Conservation (phyloP, 2,797 vertebrate genomes). For the Tadarida brasiliensis region DNA sequence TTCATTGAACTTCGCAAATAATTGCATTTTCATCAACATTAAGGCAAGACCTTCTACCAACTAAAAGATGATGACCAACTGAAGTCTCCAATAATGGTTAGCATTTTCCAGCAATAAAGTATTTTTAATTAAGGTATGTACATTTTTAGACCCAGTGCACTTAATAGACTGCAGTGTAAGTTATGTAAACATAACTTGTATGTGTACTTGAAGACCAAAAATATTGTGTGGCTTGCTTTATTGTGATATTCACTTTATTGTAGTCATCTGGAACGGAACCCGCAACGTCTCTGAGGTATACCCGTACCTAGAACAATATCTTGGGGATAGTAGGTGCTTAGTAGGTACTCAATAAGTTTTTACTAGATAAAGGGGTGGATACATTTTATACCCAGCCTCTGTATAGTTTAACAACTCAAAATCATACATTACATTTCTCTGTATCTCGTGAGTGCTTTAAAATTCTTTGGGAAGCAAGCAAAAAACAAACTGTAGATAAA, state of each 20-base stretch:
- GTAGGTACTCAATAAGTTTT: not conserved
- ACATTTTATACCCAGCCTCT: not conserved
- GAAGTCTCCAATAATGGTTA: not conserved
- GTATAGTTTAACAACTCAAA: not conserved
- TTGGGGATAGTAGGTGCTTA: not conserved
- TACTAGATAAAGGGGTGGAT: not conserved
- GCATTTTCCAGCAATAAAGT: not conserved
- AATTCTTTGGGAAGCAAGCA: not conserved
- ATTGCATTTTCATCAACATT: not conserved
- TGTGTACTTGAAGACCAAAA: not conserved
- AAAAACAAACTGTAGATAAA: not conserved
- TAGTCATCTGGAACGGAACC: not conserved
- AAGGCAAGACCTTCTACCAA: not conserved
- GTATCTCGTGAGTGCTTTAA: not conserved
- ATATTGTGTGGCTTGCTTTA: not conserved
- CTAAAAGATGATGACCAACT: not conserved
- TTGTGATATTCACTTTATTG: not conserved
- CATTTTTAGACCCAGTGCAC: not conserved
- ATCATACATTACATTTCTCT: not conserved
- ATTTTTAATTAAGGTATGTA: not conserved
- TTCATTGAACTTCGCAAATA: not conserved
- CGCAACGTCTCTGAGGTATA: not conserved
- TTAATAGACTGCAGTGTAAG: not conserved
- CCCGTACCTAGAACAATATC: not conserved
- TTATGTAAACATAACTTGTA: not conserved